Base-by-base conservation (phyloP, 2,888 invertebrate genomes). In the Diarsia brunnea region DNA sequence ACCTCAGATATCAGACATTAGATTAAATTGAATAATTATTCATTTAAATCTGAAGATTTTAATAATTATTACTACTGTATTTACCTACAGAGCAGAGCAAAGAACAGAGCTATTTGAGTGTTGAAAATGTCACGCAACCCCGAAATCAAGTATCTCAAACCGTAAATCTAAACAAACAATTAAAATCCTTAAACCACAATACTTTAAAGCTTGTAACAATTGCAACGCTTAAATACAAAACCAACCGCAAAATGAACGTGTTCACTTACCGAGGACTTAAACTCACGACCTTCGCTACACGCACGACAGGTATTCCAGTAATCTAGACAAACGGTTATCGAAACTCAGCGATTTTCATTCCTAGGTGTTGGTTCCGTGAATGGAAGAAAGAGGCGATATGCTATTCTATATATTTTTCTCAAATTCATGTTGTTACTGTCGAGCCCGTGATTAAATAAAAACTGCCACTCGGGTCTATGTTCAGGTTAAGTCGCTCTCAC, bases 291-390 rank as follows among this genome's bases (percentile, higher is more conserved):
- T 76, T 73, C 38, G 69, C 53, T 68, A 76, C 73, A 70, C 76
- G 77, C 73, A 70, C 76, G 77, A 71, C 73, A 71, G 82, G 82
- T 84, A 81, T 77, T 76, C 82, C 71, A 71, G 85, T 77, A 85
- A 85, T 81, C 85, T 73, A 83, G 73, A 83, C 70, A 84, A 84
- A 83, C 24, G 73, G 73, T 58, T 83, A 81, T 84, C 68, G 85
- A 81, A 84, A 73, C 65, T 81, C 49, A n/a, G 69, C 70, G 70
- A 84, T 81, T 81, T 84, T 69, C 73, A 73, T 81, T 84, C 64
- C 51, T 73, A 61, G 69, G 43, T 64, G 63, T 58, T 49, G 31
- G 55, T n/a, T 55, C 43, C 63, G 0, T 43, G 21, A 45, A 84
- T 2, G 16, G 14, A 11, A 11, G 31, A 60, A 84, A 43, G 0